Percentiles rank a stretch among this genome's conserved stretches.
phyloP scores from a whole-genome alignment of 2,113 vertebrate species.

The Lophotis ruficrista region DNA sequence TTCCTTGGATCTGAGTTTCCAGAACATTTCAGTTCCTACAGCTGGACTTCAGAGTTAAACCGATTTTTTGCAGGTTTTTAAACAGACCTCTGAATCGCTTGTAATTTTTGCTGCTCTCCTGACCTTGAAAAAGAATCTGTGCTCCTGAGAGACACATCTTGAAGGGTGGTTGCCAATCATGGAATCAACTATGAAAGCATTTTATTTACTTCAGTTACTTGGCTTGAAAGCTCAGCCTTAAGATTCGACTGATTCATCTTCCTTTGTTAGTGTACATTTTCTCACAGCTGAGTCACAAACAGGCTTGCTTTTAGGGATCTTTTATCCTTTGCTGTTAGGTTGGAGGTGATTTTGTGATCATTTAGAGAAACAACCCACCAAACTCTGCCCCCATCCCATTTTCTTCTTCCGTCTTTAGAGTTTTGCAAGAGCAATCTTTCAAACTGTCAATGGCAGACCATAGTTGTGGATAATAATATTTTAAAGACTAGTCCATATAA shows the following conservation, averaged over 20 bases:
- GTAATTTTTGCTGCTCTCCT: neutral
- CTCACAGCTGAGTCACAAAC: neutral
- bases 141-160: neutral
- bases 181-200: neutral
- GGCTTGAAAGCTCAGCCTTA: neutral
- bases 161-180: neutral
- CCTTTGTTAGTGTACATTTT: neutral
- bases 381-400: neutral
- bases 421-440: neutral
- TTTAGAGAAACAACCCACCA: neutral
- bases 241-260: neutral
- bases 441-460: neutral
- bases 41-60: neutral
- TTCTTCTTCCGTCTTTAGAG: neutral
- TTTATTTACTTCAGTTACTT: constrained; percentile 2
- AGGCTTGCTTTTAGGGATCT: neutral
- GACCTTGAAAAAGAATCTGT: neutral
- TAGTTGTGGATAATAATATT: neutral
- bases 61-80: neutral
- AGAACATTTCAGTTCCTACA: neutral
- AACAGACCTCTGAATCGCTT: neutral
- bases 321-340: neutral
- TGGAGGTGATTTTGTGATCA: neutral
- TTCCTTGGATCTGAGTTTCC: neutral
- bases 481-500: neutral